Evolutionary conservation across 2,888 invertebrate genomes (phyloP).

Genomic region (Panzeria rudis): DNA sequence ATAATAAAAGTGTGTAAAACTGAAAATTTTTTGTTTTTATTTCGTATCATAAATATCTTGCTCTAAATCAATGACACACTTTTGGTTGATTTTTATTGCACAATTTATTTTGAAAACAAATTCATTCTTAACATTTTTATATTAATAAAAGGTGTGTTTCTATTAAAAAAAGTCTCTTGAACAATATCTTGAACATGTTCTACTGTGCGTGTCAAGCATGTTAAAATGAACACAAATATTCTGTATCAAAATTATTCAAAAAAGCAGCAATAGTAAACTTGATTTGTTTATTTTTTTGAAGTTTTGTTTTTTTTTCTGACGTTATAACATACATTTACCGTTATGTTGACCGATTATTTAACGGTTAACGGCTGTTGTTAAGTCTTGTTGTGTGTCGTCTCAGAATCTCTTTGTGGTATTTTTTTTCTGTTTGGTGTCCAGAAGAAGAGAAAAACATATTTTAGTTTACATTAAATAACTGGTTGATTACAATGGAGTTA

Average conservation of each 20-base stretch:
- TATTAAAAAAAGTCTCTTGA: not conserved
- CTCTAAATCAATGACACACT: conserved; percentile 29
- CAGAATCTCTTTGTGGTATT: not conserved
- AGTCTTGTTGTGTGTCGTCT: not conserved
- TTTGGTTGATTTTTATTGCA: not conserved
- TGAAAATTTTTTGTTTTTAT: not conserved
- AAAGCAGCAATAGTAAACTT: conserved; percentile 37
- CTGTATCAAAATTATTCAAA: conserved; percentile 36
- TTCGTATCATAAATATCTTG: not conserved
- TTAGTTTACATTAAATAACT: not conserved
- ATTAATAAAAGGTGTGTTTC: conserved; percentile 5
- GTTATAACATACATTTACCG: conserved; percentile 69
- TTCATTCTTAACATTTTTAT: not conserved
- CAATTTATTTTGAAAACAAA: not conserved
- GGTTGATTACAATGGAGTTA: too few relatives aligned
- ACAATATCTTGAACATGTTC: not conserved
- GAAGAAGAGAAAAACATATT: not conserved
- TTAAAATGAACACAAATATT: conserved; percentile 23
- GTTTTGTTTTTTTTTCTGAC: not conserved
- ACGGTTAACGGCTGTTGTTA: conserved; percentile 68
- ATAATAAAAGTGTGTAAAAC: not conserved
- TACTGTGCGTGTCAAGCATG: conserved; percentile 53
- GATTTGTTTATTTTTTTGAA: not conserved
- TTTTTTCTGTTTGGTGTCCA: not conserved
- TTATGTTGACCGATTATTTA: conserved; percentile 78